Evolutionary conservation across 1,140 invertebrate species (phyloP), one percentile per base, ranked within the genome.

Genomic region (Philaenus spumarius): DNA sequence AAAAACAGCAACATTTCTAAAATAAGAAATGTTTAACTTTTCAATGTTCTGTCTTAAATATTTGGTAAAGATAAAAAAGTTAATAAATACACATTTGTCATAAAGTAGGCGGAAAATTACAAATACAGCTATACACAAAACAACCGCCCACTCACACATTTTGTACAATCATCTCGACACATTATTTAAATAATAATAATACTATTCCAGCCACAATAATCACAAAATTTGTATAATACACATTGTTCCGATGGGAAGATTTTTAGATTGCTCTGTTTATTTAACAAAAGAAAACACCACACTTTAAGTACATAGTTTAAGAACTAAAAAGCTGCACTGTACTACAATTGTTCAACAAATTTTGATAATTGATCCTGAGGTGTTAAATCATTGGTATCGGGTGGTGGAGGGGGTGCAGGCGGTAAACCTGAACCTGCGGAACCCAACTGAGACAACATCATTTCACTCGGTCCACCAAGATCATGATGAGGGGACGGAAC

Each of bases 351-450:
- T 78, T 95, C 91, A 64, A 93, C 90, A 76, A 92, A 93, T 77
- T 94, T 93, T 64, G 86, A 89, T 62, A 95, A 80, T 75, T 93
- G 89, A 76, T 95, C 92, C 75, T 93, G 90, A 64, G 89, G 89
- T 64, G 90, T 93, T 78, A 93, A 84, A 70, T 71, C 53, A 57
- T 69, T 65, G 63, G 62, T 45, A 68, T 69, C 62, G 66, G 68
- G 64, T 68, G 76, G 70, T 65, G 77, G 59, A 62, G 73, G 69
- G 15, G 73, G 69, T 14, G 71, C 70, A 2, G 72, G 73, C 26
- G 77, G 61, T 72, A 74, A 66, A 73, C 73, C 20, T 69, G 62
- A 24, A 70, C 66, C 30, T 71, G 74, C 58, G 75, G 75, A 42
- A 71, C 68, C 11, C 67, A 61, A 55, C 20, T 61, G 59, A 20